Evolutionary conservation across 2,113 vertebrate genomes (phyloP).

Genomic region (Epinephelus lanceolatus): DNA sequence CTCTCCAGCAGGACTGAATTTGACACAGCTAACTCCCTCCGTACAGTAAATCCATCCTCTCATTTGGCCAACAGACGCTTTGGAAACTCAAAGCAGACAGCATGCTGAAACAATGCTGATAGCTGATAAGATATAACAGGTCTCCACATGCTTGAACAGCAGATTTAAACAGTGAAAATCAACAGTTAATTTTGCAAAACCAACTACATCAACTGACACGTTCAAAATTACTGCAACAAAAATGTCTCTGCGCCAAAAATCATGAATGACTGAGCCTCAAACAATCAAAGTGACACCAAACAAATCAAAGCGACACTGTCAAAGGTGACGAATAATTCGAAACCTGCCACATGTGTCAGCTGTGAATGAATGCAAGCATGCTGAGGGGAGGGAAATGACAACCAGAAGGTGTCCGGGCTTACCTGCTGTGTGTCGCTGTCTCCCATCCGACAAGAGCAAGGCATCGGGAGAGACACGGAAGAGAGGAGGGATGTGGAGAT

Average conservation of each 20-base stretch:
- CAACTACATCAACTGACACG: background rate
- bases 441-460: constrained; percentile 72
- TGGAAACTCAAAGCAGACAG: constrained; percentile 20
- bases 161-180: background rate
- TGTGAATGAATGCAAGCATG: background rate
- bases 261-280: background rate
- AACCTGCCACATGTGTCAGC: background rate
- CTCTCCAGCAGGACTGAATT: constrained; percentile 37
- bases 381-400: background rate
- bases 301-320: background rate
- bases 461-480: constrained; percentile 67
- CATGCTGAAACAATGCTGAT: background rate
- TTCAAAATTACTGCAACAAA: background rate
- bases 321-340: background rate
- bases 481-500: constrained; percentile 55
- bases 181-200: background rate
- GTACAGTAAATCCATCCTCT: constrained; percentile 54
- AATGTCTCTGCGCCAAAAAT: background rate
- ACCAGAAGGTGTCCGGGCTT: constrained; percentile 39
- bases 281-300: background rate
- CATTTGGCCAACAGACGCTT: constrained; percentile 36
- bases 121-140: background rate
- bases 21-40: constrained; percentile 20
- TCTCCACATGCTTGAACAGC: background rate
- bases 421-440: constrained; percentile 77